Conservation (phyloP, 2,888 invertebrate genomes). For the Brachylomia viminalis region DNA sequence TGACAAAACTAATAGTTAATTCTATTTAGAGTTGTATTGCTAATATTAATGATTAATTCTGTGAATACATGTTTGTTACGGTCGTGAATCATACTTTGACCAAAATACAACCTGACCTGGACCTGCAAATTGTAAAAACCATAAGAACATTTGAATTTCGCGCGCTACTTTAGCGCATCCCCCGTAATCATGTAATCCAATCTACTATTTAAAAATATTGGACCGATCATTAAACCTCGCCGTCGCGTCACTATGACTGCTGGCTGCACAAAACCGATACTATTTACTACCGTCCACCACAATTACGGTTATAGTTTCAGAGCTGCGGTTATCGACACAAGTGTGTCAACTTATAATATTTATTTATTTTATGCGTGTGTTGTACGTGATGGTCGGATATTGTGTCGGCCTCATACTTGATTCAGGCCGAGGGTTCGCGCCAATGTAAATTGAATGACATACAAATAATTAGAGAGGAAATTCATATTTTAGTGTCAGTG, state of each 20-base stretch:
- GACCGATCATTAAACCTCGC: background rate
- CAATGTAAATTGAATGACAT: slow-evolving; percentile 63
- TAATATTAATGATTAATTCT: no score
- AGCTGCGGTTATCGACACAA: slow-evolving; percentile 72
- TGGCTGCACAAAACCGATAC: slow-evolving; percentile 26
- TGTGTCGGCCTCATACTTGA: slow-evolving; percentile 73
- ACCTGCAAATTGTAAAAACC: background rate
- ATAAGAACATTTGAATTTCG: background rate
- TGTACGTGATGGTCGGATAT: slow-evolving; percentile 79
- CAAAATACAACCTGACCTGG: background rate
- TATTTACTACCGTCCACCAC: slow-evolving; percentile 60
- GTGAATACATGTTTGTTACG: background rate
- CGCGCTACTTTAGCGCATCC: background rate
- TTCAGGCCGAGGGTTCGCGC: slow-evolving; percentile 75
- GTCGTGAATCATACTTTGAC: background rate
- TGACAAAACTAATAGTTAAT: no score
- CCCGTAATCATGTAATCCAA: background rate
- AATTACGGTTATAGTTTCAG: slow-evolving; percentile 69
- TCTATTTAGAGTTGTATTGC: no score
- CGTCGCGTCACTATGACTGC: background rate
- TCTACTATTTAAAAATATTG: background rate
- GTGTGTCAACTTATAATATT: slow-evolving; percentile 83
- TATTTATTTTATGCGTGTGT: slow-evolving; percentile 66
- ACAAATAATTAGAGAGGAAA: slow-evolving; percentile 58
- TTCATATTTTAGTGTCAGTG: slow-evolving; percentile 45